phyloP scores from a whole-genome alignment of 2,797 vertebrate genomes.

The Harpagifer antarcticus region DNA sequence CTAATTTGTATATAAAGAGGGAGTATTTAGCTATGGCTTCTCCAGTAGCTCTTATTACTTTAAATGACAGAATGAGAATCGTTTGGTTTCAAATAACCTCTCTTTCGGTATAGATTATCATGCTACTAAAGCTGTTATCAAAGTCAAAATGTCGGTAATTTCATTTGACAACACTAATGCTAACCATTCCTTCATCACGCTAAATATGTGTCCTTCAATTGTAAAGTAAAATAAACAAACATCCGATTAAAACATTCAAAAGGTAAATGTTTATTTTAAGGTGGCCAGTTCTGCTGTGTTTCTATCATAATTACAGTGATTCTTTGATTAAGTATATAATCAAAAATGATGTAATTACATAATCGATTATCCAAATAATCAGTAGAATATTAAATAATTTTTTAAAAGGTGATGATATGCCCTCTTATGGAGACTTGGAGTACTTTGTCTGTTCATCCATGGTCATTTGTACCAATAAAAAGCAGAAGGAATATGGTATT shows the following conservation, averaged over 20 bases:
- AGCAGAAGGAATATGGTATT: constrained; percentile 14
- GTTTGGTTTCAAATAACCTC: too few species aligned
- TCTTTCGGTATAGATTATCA: too few species aligned
- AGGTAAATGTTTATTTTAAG: not conserved
- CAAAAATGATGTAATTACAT: not conserved
- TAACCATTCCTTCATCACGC: too few species aligned
- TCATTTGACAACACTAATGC: too few species aligned
- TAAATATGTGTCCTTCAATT: not conserved
- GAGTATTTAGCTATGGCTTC: not conserved
- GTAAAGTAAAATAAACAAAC: not conserved
- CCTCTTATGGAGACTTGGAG: not conserved
- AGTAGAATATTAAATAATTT: not conserved
- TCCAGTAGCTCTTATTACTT: constrained; percentile 4
- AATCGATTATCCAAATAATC: not conserved
- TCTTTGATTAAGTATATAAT: not conserved
- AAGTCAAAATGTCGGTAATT: too few species aligned
- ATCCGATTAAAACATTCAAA: not conserved
- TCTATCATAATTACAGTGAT: not conserved
- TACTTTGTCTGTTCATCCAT: constrained; percentile 25
- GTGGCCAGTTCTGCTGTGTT: not conserved
- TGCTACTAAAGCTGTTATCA: too few species aligned
- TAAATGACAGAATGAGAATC: not conserved
- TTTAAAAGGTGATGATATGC: not conserved
- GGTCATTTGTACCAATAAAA: constrained; percentile 8
- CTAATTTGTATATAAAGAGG: constrained; percentile 22